These are phyloP conservation scores for Hybos culiciformis DNA, from an alignment of 2,888 invertebrate species.

Conservation along the genomic window DNA sequence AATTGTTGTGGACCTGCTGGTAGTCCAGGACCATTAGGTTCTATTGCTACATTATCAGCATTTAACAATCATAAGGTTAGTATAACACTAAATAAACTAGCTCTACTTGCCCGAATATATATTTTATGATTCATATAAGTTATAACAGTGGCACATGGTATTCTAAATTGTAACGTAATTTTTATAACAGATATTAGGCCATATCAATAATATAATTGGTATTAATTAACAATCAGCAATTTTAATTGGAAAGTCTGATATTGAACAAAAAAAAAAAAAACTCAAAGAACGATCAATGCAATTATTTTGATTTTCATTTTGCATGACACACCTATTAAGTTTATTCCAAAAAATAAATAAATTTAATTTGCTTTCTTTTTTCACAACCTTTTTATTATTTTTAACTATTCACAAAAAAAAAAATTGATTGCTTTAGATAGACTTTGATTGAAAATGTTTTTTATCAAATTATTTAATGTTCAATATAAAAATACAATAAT, in stretches of 20 bases:
- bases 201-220: not conserved
- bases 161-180: not conserved
- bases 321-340: too few relatives aligned
- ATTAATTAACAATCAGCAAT: not conserved
- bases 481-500: conserved; percentile 9
- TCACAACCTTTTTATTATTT: too few relatives aligned
- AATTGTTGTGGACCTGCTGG: conserved; percentile 70
- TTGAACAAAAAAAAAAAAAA: not conserved
- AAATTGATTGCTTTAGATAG: too few relatives aligned
- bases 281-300: not conserved
- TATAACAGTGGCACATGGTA: too few relatives aligned
- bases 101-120: too few relatives aligned
- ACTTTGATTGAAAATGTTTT: too few relatives aligned
- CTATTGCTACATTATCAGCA: conserved; percentile 69
- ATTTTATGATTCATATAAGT: too few relatives aligned
- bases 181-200: not conserved
- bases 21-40: conserved; percentile 69
- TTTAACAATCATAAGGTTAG: conserved; percentile 69
- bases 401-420: too few relatives aligned
- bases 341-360: too few relatives aligned
- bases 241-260: not conserved
- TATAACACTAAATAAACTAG: conserved; percentile 1
- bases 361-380: too few relatives aligned
- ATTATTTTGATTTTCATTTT: too few relatives aligned
- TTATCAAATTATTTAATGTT: too few relatives aligned